Base-by-base conservation (phyloP, 2,888 invertebrate genomes). In the Apoda limacodes region DNA sequence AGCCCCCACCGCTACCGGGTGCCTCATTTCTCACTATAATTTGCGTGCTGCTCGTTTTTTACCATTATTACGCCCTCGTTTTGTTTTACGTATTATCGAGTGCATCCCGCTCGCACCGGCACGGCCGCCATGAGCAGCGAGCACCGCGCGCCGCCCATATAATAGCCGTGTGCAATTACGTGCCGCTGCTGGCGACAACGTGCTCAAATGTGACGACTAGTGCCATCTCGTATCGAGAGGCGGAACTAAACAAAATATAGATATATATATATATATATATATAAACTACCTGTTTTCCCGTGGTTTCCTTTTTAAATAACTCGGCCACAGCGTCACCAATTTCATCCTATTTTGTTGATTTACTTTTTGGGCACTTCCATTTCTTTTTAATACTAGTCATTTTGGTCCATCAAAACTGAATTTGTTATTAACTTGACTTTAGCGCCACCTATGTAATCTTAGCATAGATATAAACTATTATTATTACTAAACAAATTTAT, bases 1-100 rank as follows among this genome's bases (percentile, higher is more conserved):
- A 53, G 62, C 69, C 80, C 78, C 76, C 80, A 74, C 76, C 80
- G 76, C 80, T 78, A 78, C 78, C 78, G 76, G 71, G 74, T 76
- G 74, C 72, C 76, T 74, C 75, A 75, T 78, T 80, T 80, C 80
- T 76, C 81, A 80, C 78, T 78, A 76, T 80, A 80, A 80, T 80
- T 80, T 80, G 78, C 80, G 80, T 80, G 76, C 52, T 72, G 72
- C 66, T 78, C 74, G 76, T 80, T 80, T 80, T 80, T 80, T 76
- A 78, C 74, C 74, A 76, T 81, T 76, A 80, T 78, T 78, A 78
- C 78, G 75, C 72, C 78, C 81, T 74, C 76, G 80, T 78, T 78
- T 78, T 78, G 78, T 78, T 80, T 76, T 75, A 78, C 76, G 78
- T 75, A 74, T 78, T 78, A 78, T 76, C 78, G 78, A 78, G 75